Percentiles rank a stretch among this genome's conserved stretches.
Evolutionary conservation across 2,888 invertebrate species (phyloP).

Genomic region (Zaprionus bogoriensis): DNA sequence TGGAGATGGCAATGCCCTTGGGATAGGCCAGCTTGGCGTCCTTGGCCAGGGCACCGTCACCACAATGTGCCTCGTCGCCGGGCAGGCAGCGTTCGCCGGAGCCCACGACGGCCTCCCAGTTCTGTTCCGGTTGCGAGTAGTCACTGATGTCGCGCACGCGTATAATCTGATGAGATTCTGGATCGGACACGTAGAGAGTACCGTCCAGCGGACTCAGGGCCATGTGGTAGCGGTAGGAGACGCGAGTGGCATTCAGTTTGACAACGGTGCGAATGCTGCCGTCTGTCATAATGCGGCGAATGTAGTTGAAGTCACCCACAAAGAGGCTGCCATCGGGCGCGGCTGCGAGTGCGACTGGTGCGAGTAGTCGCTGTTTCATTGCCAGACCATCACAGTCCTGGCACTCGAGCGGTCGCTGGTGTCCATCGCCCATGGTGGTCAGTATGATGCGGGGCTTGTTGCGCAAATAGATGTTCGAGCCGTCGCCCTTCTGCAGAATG

Average conservation of each 20-base stretch:
- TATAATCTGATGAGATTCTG: conserved; percentile 96
- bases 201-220: conserved; percentile 97
- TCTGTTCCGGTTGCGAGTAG: conserved; percentile 92
- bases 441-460: conserved; percentile 95
- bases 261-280: conserved; percentile 85
- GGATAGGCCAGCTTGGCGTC: conserved; percentile 97
- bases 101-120: conserved; percentile 97
- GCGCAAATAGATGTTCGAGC: conserved; percentile 96
- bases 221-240: conserved; percentile 98
- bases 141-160: conserved; percentile 92
- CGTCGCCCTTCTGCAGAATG: conserved; percentile 98
- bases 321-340: conserved; percentile 96
- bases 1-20: conserved; percentile 97
- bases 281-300: conserved; percentile 93
- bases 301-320: conserved; percentile 97
- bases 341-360: conserved; percentile 95
- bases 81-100: conserved; percentile 96
- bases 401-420: conserved; percentile 94
- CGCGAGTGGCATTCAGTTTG: conserved; percentile 91
- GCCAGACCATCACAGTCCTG: conserved; percentile 91
- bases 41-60: conserved; percentile 95
- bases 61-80: conserved; percentile 97
- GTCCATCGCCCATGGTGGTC: conserved; percentile 95
- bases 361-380: conserved; percentile 90
- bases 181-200: conserved; percentile 96